Percentiles rank a stretch among this genome's conserved stretches.
Evolutionary conservation across 2,113 vertebrate genomes (phyloP).

Genomic region (Mastomys coucha): DNA sequence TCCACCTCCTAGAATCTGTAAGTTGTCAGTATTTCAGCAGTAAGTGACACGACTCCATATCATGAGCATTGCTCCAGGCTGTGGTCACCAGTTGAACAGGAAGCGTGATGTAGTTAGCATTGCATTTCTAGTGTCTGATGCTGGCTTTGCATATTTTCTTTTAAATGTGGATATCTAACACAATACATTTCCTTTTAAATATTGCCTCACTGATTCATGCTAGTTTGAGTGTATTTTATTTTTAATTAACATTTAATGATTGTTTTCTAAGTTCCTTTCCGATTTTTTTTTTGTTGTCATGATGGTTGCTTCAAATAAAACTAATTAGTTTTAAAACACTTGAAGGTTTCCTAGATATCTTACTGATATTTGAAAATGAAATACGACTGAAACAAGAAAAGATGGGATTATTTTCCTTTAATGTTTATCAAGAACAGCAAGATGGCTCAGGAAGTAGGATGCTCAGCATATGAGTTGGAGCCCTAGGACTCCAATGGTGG

Average conservation of each 20-base stretch:
- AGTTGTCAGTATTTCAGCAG: neutral
- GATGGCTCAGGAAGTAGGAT: neutral
- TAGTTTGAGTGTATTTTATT: neutral
- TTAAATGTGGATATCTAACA: neutral
- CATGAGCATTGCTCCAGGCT: neutral
- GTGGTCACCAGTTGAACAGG: neutral
- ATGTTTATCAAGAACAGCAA: neutral
- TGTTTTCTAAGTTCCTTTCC: slow-evolving; percentile 24
- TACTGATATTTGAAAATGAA: neutral
- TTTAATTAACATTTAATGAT: slow-evolving; percentile 23
- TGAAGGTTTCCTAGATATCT: neutral
- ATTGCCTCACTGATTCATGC: neutral
- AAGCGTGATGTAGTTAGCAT: neutral
- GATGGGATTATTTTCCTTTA: neutral
- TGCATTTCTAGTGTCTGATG: neutral
- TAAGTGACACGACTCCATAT: neutral
- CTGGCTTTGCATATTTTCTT: slow-evolving; percentile 2
- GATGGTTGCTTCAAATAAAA: neutral
- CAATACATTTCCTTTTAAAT: slow-evolving; percentile 5
- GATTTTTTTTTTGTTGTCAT: neutral
- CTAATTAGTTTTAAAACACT: slow-evolving; percentile 17
- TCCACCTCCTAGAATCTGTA: no score
- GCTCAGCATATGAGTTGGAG: neutral
- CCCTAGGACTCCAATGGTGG: neutral
- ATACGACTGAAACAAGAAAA: neutral